Conservation (phyloP, 1,140 invertebrate genomes). For the Oppia nitens region DNA sequence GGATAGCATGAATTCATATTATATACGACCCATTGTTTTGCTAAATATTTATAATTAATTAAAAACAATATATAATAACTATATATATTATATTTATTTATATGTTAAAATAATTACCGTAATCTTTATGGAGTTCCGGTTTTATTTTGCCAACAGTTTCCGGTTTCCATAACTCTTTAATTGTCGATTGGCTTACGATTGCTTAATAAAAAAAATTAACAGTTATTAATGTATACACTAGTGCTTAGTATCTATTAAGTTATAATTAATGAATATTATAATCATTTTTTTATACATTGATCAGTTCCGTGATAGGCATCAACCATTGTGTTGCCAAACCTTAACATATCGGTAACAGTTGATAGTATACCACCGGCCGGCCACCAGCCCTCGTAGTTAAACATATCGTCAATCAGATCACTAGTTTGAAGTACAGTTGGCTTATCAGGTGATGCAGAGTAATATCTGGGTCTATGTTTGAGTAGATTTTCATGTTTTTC, state of each 20-base stretch:
- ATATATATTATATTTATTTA: too few relatives aligned
- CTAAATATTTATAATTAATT: too few relatives aligned
- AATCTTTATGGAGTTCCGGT: too few relatives aligned
- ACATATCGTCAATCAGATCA: not conserved
- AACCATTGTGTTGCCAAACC: not conserved
- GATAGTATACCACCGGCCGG: not conserved
- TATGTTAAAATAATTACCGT: too few relatives aligned
- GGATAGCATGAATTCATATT: too few relatives aligned
- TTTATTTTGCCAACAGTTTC: slow-evolving; percentile 20
- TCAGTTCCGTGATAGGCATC: not conserved
- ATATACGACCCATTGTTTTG: too few relatives aligned
- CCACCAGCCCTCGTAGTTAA: not conserved
- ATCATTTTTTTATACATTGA: not conserved
- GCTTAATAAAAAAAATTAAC: not conserved
- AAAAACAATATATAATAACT: too few relatives aligned
- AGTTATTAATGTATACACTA: not conserved
- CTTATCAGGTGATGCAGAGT: not conserved
- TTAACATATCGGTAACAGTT: not conserved
- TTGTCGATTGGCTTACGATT: not conserved
- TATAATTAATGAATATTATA: too few relatives aligned
- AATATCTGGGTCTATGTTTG: not conserved
- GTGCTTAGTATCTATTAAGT: not conserved
- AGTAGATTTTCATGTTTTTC: not conserved
- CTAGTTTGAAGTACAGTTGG: not conserved
- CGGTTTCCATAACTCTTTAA: slow-evolving; percentile 17